These are phyloP conservation scores for Natator depressus DNA, from an alignment of 2,113 vertebrate genomes.

Conservation along the genomic window DNA sequence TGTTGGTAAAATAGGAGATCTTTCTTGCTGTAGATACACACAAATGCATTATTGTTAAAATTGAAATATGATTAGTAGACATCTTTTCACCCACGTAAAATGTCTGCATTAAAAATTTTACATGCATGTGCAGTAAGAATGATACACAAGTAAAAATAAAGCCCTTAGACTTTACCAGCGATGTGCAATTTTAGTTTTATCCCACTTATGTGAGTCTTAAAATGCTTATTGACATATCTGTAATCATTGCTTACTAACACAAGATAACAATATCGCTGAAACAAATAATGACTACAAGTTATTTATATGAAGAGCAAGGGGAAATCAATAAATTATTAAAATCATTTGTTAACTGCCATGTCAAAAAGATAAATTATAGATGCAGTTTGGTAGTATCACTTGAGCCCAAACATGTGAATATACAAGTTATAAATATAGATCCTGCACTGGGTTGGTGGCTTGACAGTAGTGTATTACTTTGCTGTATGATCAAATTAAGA, in stretches of 20 bases:
- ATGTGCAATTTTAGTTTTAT: background rate
- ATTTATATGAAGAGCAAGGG: background rate
- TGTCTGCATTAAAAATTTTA: background rate
- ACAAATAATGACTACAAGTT: background rate
- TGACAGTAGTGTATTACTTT: background rate
- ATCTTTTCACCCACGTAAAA: background rate
- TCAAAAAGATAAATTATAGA: background rate
- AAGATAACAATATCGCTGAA: background rate
- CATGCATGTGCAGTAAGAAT: background rate
- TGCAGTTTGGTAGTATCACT: fast-evolving
- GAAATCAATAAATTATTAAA: background rate
- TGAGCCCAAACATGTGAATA: background rate
- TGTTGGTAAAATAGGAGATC: background rate
- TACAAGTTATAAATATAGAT: background rate
- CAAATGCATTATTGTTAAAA: background rate
- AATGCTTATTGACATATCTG: background rate
- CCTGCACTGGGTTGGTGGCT: background rate
- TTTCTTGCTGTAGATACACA: background rate
- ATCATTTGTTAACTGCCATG: background rate
- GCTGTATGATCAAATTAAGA: background rate
- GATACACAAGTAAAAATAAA: background rate
- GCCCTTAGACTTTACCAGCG: background rate
- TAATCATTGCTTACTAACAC: background rate
- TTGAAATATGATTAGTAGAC: background rate
- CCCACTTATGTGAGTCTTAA: background rate